These are phyloP conservation scores for Plutomurus gul DNA, from an alignment of 1,140 invertebrate species.

Conservation along the genomic window DNA sequence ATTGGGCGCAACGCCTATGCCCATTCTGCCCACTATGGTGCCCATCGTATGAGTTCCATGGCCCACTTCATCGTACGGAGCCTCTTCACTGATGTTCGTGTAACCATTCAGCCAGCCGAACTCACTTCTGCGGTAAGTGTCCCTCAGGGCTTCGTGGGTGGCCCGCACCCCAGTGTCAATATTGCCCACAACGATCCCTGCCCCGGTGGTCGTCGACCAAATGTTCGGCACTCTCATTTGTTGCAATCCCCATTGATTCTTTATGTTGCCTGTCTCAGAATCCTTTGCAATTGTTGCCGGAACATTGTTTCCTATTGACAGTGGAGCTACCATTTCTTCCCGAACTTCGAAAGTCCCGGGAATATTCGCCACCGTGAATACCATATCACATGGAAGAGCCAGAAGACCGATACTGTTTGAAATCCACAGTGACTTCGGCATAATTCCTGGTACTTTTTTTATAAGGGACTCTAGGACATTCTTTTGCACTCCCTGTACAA, in stretches of 20 bases:
- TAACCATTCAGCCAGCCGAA: neutral
- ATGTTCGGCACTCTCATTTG: neutral
- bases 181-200: neutral
- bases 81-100: neutral
- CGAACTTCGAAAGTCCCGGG: too few species aligned
- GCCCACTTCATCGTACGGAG: neutral
- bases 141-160: neutral
- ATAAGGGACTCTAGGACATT: too few species aligned
- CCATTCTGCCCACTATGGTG: neutral
- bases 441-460: too few species aligned
- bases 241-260: neutral
- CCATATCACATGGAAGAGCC: too few species aligned
- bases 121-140: neutral
- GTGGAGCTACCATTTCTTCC: too few species aligned
- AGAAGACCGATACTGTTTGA: too few species aligned
- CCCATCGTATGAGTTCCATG: neutral
- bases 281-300: too few species aligned
- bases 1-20: conserved; percentile 21
- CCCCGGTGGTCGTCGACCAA: neutral
- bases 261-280: too few species aligned
- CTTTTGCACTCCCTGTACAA: too few species aligned
- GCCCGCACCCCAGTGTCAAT: neutral
- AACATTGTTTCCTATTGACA: too few species aligned
- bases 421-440: too few species aligned
- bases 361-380: too few species aligned